Evolutionary conservation across 2,888 invertebrate species (phyloP), one percentile per base, ranked within the genome.

Genomic region (Alsophila aescularia): DNA sequence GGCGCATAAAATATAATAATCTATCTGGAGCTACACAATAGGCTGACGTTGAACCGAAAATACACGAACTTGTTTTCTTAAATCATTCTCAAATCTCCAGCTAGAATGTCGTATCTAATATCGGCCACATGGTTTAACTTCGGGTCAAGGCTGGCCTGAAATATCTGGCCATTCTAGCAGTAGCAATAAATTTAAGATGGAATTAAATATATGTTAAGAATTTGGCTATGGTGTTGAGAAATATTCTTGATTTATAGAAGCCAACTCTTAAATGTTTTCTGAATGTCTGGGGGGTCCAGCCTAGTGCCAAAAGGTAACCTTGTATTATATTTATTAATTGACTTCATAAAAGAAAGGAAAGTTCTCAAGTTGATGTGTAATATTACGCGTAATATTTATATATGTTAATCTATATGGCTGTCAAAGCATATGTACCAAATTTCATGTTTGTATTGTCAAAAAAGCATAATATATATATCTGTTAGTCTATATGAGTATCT

Each of bases 71-170:
- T 58, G 57, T 60, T 58, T 55, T 58, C 50, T 39, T 55, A 52
- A 47, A 44, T 44, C 34, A 40, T 48, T 52, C 48, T 49, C 29
- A 49, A 40, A 52, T 52, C 59, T 48, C 52, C 58, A 40, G 47
- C 37, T 59, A 42, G 55, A 54, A 60, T 60, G 58, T 53, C 53
- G 29, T 44, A 47, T 54, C 54, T 57, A 48, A 56, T 52, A 48
- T 64, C 58, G 51, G 51, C 35, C 53, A 36, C 47, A 21, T 48
- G 52, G 45, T 55, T 40, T 48, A 51, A 47, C 29, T 24, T 24
- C 60, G 60, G 65, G 65, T 65, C 65, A 65, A 63, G 65, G 65
- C 58, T 39, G 13, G 12, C 36, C 61, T 47, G 52, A 63, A 65
- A 63, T 63, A 63, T 58, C 59, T 52, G 43, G 29, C 34, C 53